Conservation (phyloP, 2,888 invertebrate species). For the Pristionchus maxplancki region DNA sequence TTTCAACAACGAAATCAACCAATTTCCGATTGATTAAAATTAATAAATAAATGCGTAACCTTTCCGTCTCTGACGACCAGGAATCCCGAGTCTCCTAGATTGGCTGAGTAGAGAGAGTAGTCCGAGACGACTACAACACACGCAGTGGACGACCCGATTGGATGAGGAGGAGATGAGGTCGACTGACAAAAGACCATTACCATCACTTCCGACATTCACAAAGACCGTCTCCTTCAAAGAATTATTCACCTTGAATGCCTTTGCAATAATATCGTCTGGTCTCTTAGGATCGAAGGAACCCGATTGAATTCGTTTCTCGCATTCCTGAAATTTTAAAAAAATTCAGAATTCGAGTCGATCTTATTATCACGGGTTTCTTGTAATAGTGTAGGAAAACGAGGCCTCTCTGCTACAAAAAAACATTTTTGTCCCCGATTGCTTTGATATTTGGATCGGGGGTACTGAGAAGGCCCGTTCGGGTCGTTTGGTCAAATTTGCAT, state of each 20-base stretch:
- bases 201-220: too few species aligned
- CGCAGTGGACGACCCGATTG: conserved; percentile 90
- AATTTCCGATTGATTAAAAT: too few species aligned
- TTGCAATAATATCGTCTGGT: conserved; percentile 73
- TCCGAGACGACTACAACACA: conserved; percentile 95
- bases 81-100: conserved; percentile 98
- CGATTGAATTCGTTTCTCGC: conserved; percentile 71
- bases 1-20: too few species aligned
- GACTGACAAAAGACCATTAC: conserved; percentile 56
- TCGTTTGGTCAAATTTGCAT: too few species aligned
- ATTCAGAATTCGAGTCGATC: conserved; percentile 86
- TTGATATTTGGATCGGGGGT: too few species aligned
- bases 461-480: too few species aligned
- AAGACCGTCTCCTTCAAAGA: too few species aligned
- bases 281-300: conserved; percentile 87
- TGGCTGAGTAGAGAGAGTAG: conserved; percentile 93
- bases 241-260: conserved; percentile 65
- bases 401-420: too few species aligned
- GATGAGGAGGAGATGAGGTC: conserved; percentile 68
- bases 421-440: too few species aligned
- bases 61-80: conserved; percentile 91
- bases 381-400: too few species aligned
- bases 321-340: conserved; percentile 83
- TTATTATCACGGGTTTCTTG: too few species aligned
- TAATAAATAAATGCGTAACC: conserved; percentile 50